A percentile compares a stretch with the other conserved stretches of the same genome.
Conservation (phyloP, 2,888 invertebrate genomes). For the Ellobium chinense region DNA sequence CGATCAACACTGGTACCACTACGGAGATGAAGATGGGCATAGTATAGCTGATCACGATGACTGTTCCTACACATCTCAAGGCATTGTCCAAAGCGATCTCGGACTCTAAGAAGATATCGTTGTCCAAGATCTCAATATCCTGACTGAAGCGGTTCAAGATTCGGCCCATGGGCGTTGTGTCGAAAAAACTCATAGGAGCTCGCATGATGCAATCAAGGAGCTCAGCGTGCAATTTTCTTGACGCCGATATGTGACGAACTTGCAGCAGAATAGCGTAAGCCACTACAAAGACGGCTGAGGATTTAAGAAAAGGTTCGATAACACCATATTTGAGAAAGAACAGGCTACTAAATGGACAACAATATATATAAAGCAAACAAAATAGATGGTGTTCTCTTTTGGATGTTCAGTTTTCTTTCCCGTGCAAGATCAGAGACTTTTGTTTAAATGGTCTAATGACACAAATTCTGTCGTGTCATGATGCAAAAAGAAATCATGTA, state of each 20-base stretch:
- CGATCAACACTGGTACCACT: slow-evolving; percentile 60
- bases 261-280: slow-evolving; percentile 21
- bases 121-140: slow-evolving; percentile 43
- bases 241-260: slow-evolving; percentile 26
- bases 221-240: slow-evolving; percentile 29
- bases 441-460: too few relatives aligned
- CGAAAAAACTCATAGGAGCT: slow-evolving; percentile 43
- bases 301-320: neutral
- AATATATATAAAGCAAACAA: too few relatives aligned
- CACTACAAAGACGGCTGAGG: slow-evolving; percentile 34
- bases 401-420: too few relatives aligned
- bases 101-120: slow-evolving; percentile 33
- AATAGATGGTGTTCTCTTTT: too few relatives aligned
- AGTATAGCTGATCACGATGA: slow-evolving; percentile 67
- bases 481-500: too few relatives aligned
- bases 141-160: slow-evolving; percentile 41
- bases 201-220: slow-evolving; percentile 35
- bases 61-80: slow-evolving; percentile 57
- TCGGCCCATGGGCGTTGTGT: slow-evolving; percentile 44
- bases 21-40: slow-evolving; percentile 67
- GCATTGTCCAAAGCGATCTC: slow-evolving; percentile 49
- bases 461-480: too few relatives aligned
- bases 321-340: too few relatives aligned
- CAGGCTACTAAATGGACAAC: too few relatives aligned
- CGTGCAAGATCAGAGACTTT: too few relatives aligned